Evolutionary conservation across 30 jellyfish, hydroid and myxozoan species (phyloP).

Genomic region (Pelagia noctiluca): DNA sequence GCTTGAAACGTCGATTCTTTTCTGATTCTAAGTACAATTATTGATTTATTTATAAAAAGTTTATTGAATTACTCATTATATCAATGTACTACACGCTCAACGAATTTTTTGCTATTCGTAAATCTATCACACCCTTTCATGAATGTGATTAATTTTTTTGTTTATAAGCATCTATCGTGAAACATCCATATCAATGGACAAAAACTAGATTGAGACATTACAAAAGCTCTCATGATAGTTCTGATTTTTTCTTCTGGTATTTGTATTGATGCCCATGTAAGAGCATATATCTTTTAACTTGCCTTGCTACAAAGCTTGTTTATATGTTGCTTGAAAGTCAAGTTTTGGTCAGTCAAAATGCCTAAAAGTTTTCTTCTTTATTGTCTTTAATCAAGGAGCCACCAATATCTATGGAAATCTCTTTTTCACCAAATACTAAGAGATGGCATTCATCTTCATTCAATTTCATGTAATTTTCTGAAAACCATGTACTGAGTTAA

Average conservation of each 20-base stretch:
- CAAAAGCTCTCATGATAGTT: constrained; percentile 62
- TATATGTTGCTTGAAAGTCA: constrained; percentile 42
- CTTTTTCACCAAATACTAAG: constrained; percentile 33
- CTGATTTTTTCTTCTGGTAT: constrained; percentile 45
- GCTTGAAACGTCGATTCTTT: too few species aligned
- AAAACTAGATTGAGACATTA: constrained; percentile 28
- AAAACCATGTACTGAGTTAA: constrained; percentile 33
- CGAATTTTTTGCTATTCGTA: too few species aligned
- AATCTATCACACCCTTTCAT: too few species aligned
- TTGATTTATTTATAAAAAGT: too few species aligned
- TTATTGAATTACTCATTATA: too few species aligned
- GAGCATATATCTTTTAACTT: constrained; percentile 60
- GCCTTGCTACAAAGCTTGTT: constrained; percentile 47
- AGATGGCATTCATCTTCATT: constrained; percentile 62
- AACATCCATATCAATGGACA: constrained; percentile 45
- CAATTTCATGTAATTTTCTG: constrained; percentile 20
- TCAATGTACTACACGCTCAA: too few species aligned
- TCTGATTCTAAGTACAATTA: too few species aligned
- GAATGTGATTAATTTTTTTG: constrained; percentile 23
- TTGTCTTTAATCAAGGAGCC: constrained; percentile 7
- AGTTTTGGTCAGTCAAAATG: constrained; percentile 44
- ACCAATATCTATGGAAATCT: constrained; percentile 4
- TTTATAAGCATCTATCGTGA: constrained; percentile 44
- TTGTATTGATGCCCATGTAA: constrained; percentile 50
- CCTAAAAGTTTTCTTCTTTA: constrained; percentile 50